Conservation (phyloP, 2,888 invertebrate species). For the Arrhopalites spinosus region DNA sequence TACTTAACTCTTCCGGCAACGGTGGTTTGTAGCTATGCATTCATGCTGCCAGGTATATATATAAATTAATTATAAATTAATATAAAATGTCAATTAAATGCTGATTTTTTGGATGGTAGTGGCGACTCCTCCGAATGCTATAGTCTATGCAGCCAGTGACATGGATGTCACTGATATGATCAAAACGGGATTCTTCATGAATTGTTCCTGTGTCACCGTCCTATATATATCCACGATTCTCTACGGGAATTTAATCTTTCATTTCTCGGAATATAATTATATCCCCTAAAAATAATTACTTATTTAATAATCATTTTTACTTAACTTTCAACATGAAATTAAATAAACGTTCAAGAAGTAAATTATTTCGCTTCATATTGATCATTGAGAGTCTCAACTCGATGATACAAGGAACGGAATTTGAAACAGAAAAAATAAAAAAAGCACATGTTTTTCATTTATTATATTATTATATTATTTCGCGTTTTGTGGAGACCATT, state of each 20-base stretch:
- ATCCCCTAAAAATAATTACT: constrained; percentile 39
- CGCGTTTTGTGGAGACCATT: too few species aligned
- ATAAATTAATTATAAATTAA: constrained; percentile 8
- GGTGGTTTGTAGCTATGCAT: constrained; percentile 86
- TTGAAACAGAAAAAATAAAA: too few species aligned
- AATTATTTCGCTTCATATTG: too few species aligned
- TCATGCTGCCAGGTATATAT: constrained; percentile 61
- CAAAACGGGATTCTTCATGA: constrained; percentile 51
- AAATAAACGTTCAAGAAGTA: too few species aligned
- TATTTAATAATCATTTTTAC: too few species aligned
- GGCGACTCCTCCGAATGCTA: constrained; percentile 93
- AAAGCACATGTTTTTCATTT: too few species aligned
- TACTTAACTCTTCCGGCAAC: constrained; percentile 89
- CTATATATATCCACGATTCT: constrained; percentile 45
- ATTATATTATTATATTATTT: too few species aligned
- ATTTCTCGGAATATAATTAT: constrained; percentile 49
- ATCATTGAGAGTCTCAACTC: too few species aligned
- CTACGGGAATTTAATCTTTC: constrained; percentile 52
- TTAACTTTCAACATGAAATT: too few species aligned
- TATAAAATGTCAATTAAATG: too few species aligned
- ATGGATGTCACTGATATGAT: constrained; percentile 52
- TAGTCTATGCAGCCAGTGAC: constrained; percentile 83
- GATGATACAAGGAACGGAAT: too few species aligned
- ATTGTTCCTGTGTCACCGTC: constrained; percentile 48
- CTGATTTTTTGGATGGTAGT: too few species aligned